phyloP scores from a whole-genome alignment of 2,113 vertebrate genomes.

The Harpagus bidentatus region DNA sequence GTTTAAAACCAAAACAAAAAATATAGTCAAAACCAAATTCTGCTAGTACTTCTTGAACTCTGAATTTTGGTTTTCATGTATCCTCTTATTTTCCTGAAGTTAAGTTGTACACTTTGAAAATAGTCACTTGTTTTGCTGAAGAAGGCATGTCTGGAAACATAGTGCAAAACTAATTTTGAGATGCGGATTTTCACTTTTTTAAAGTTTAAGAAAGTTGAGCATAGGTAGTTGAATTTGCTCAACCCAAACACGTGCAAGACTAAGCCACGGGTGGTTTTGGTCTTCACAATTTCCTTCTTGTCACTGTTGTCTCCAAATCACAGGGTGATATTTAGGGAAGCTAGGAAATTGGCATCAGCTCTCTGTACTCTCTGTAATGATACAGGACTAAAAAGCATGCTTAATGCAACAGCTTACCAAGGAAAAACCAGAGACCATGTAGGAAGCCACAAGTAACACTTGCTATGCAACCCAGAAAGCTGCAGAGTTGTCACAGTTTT shows the following conservation, averaged over 20 bases:
- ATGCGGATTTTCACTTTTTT: not conserved
- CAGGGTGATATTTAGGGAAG: not conserved
- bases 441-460: not conserved
- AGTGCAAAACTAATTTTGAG: not conserved
- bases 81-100: not conserved
- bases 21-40: not conserved
- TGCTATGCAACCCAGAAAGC: not conserved
- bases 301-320: not conserved
- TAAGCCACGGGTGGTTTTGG: accelerated
- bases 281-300: not conserved
- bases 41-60: not conserved
- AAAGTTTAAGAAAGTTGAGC: not conserved
- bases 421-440: accelerated
- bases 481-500: accelerated
- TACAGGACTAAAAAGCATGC: too few species aligned
- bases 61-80: not conserved
- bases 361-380: accelerated
- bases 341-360: not conserved
- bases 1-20: not conserved
- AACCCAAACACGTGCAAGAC: accelerated
- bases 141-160: not conserved
- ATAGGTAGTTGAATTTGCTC: not conserved
- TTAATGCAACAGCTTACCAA: too few species aligned
- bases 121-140: not conserved
- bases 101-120: not conserved